These are phyloP conservation scores for Macaca nemestrina DNA, from an alignment of 2,113 vertebrate species.

Conservation along the genomic window DNA sequence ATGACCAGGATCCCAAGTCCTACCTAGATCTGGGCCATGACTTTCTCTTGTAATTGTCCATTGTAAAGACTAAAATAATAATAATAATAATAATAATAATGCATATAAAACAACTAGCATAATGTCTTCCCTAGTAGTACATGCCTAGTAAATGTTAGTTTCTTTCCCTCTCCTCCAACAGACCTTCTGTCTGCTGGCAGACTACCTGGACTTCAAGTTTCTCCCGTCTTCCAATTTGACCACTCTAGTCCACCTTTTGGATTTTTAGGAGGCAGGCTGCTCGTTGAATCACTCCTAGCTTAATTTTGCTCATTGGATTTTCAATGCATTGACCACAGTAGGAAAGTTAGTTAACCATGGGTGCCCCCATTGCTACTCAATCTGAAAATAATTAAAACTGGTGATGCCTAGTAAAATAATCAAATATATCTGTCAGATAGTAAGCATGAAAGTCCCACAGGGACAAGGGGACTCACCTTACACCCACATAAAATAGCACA, in stretches of 20 bases:
- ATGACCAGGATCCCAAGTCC: not conserved
- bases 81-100: too few species aligned
- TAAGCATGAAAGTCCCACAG: not conserved
- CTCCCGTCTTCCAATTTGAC: not conserved
- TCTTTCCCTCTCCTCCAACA: not conserved
- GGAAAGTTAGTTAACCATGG: not conserved
- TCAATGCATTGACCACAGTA: not conserved
- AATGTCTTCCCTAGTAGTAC: not conserved
- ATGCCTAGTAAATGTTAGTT: too few species aligned
- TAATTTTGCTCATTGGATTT: not conserved
- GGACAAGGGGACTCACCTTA: not conserved
- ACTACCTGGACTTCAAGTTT: not conserved
- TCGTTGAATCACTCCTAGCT: not conserved
- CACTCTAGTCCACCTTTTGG: not conserved
- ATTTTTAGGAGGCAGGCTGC: not conserved
- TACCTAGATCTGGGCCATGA: not conserved
- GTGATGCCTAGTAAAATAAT: not conserved
- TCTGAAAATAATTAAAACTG: not conserved
- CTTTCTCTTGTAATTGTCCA: not conserved
- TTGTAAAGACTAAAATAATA: not conserved
- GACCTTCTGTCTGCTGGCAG: not conserved
- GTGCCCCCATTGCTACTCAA: not conserved
- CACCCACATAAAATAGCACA: not conserved
- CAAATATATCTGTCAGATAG: not conserved
- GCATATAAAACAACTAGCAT: not conserved